A percentile compares a stretch with the other conserved stretches of the same genome.
Evolutionary conservation across 2,888 invertebrate genomes (phyloP).

Genomic region (Eulithis testata): DNA sequence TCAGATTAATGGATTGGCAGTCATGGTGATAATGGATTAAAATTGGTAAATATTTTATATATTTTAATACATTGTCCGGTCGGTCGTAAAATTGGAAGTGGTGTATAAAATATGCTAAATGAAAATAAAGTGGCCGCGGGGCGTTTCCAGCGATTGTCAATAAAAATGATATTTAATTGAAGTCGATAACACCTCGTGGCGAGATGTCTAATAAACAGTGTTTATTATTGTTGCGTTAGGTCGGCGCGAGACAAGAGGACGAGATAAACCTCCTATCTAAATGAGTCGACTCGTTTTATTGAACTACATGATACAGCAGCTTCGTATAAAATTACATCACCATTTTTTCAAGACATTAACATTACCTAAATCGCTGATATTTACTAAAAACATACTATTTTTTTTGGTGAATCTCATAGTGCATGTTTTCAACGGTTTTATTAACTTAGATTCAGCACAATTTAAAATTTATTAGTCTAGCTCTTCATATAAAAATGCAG

Average conservation of each 20-base stretch:
- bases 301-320: slow-evolving; percentile 12
- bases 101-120: slow-evolving; percentile 60
- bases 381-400: background rate
- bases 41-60: slow-evolving; percentile 58
- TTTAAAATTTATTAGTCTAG: background rate
- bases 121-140: slow-evolving; percentile 65
- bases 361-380: background rate
- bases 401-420: background rate
- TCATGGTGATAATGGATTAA: slow-evolving; percentile 57
- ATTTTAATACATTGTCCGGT: slow-evolving; percentile 50
- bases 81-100: slow-evolving; percentile 52
- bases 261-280: slow-evolving; percentile 58
- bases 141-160: slow-evolving; percentile 74
- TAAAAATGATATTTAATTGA: slow-evolving; percentile 84
- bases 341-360: background rate
- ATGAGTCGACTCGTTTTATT: slow-evolving; percentile 22
- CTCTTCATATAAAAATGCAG: slow-evolving; percentile 28
- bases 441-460: too few relatives aligned
- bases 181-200: slow-evolving; percentile 76
- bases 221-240: slow-evolving; percentile 80
- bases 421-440: too few relatives aligned
- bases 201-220: slow-evolving; percentile 79
- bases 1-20: slow-evolving; percentile 66
- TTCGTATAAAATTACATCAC: slow-evolving; percentile 2
- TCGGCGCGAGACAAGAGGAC: slow-evolving; percentile 61